These are phyloP conservation scores for Ellobius talpinus DNA, from an alignment of 2,113 vertebrate species.

Conservation along the genomic window DNA sequence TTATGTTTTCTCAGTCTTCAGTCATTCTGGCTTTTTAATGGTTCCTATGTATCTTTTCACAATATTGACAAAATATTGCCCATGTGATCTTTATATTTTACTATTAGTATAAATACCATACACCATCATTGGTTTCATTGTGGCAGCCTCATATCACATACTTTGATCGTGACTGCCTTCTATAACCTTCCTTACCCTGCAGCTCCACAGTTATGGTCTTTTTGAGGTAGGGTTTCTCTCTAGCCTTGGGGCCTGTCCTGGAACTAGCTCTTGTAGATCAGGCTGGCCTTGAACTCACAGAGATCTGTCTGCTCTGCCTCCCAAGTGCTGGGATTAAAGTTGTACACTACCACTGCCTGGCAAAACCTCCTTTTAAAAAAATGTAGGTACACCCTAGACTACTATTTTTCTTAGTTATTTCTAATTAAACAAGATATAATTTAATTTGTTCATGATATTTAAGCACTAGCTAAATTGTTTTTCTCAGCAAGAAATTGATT, in stretches of 20 bases:
- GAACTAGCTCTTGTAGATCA: too few species aligned
- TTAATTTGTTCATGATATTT: not conserved
- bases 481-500: not conserved
- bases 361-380: not conserved
- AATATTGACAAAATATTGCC: not conserved
- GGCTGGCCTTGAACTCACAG: too few species aligned
- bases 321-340: too few species aligned
- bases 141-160: not conserved
- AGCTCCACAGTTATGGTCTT: not conserved
- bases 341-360: too few species aligned
- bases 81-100: not conserved
- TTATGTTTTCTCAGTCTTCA: not conserved
- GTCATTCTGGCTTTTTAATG: not conserved
- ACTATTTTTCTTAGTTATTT: not conserved
- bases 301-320: too few species aligned
- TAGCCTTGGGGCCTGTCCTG: too few species aligned
- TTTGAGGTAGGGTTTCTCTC: too few species aligned
- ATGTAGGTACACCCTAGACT: not conserved
- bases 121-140: not conserved
- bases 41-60: not conserved
- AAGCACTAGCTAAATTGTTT: not conserved
- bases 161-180: too few species aligned
- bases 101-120: not conserved
- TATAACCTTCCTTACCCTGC: not conserved
- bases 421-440: constrained; percentile 41